phyloP scores from a whole-genome alignment of 92 coral and sea anemone genomes.

The Palythoa grandis region DNA sequence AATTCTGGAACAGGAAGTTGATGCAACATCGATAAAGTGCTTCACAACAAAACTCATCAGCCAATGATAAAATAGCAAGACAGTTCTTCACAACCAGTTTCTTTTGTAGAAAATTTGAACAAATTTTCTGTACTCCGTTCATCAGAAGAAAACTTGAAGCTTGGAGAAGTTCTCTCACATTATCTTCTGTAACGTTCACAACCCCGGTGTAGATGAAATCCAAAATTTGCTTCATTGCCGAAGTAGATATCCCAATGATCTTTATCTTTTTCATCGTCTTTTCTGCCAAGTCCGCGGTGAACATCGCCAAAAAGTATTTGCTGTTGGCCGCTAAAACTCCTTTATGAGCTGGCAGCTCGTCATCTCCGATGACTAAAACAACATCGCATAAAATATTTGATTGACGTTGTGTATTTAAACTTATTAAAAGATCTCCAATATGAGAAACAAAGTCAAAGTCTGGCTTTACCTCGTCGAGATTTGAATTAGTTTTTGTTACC shows the following conservation, averaged over 20 bases:
- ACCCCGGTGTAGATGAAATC: slow-evolving; percentile 89
- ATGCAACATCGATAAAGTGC: slow-evolving; percentile 58
- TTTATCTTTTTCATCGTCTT: slow-evolving; percentile 62
- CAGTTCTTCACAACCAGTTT: slow-evolving; percentile 73
- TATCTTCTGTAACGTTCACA: slow-evolving; percentile 62
- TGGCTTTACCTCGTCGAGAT: not conserved
- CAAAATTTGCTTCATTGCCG: slow-evolving; percentile 65
- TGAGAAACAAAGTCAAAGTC: slow-evolving; percentile 11
- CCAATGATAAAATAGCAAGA: slow-evolving; percentile 73
- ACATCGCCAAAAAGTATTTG: slow-evolving; percentile 85
- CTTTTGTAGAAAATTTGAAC: slow-evolving; percentile 72
- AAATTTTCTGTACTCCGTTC: slow-evolving; percentile 62
- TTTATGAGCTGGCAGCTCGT: slow-evolving; percentile 87
- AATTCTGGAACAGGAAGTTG: slow-evolving; percentile 58
- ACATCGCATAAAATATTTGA: slow-evolving; percentile 81
- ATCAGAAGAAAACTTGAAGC: slow-evolving; percentile 82
- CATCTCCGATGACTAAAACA: slow-evolving; percentile 67
- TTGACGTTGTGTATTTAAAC: slow-evolving; percentile 72
- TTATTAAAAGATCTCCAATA: slow-evolving; percentile 40
- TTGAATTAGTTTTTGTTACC: not conserved
- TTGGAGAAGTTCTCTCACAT: slow-evolving; percentile 73
- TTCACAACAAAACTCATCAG: slow-evolving; percentile 76
- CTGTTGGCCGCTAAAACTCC: slow-evolving; percentile 91
- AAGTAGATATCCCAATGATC: slow-evolving; percentile 58
- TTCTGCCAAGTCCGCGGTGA: slow-evolving; percentile 91